Evolutionary conservation across 1,140 invertebrate genomes (phyloP).

Genomic region (Lutraria rhynchaena): DNA sequence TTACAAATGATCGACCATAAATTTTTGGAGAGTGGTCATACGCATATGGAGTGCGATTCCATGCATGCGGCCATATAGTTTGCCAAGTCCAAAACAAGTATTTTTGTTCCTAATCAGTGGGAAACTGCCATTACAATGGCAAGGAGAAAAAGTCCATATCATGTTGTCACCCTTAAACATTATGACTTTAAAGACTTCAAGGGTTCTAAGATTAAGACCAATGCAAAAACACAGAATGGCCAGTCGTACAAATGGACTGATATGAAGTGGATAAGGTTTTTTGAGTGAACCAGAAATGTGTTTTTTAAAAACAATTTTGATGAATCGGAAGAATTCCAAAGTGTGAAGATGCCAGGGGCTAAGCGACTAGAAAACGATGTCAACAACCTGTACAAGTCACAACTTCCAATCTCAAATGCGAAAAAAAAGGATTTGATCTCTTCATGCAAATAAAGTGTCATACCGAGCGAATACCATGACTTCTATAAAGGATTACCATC

Average conservation of each 20-base stretch:
- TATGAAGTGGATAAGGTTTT: too few species aligned
- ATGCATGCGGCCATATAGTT: conserved; percentile 14
- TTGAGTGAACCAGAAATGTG: too few species aligned
- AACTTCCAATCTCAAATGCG: conserved; percentile 68
- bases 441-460: conserved; percentile 10
- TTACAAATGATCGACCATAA: conserved; percentile 3
- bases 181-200: too few species aligned
- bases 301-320: too few species aligned
- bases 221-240: too few species aligned
- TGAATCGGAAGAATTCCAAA: too few species aligned
- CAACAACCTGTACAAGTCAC: conserved; percentile 70
- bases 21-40: conserved; percentile 31
- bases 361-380: too few species aligned
- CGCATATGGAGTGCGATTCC: conserved; percentile 15
- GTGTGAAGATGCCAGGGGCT: too few species aligned
- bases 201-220: too few species aligned
- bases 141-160: conserved; percentile 1
- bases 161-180: not conserved
- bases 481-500: conserved; percentile 34
- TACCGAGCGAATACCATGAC: conserved; percentile 29
- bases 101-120: conserved; percentile 1
- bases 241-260: too few species aligned
- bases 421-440: conserved; percentile 38
- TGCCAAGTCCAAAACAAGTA: conserved; percentile 13
- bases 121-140: not conserved